Evolutionary conservation across 2,113 vertebrate species (phyloP), one percentile per base, ranked within the genome.

Genomic region (Butorides virescens): DNA sequence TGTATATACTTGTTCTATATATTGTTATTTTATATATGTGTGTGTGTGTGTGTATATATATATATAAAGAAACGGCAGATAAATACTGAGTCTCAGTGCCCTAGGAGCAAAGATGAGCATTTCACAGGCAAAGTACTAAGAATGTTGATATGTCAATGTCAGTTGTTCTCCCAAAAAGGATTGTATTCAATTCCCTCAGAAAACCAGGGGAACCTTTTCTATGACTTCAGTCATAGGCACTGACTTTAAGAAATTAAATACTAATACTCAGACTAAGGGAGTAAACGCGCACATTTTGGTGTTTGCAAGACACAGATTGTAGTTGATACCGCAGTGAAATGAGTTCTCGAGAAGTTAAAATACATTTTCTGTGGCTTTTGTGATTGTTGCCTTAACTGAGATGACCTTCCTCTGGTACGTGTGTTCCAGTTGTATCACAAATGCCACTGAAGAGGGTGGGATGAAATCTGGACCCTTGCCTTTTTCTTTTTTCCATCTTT

Each of bases 391-490:
- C 59, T 91, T 50, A 72, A 81, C 65, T 72, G 84, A 92, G 61
- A 46, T 67, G 67, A 87, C 89, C 72, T 88, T 95, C 50, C 53
- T 65, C 30, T 82, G 58, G 52, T 52, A 49, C 5, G 0, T 52
- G 83, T 85, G 66, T 84, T 92, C 62, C 82, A 72, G 71, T 12
- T 88, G 74, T 78, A 73, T 53, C 80, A 78, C 65, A 71, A 81
- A 87, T 90, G 87, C 84, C 53, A 74, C 8, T 85, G 70, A 65
- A 59, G 66, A 92, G 74, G 26, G 49, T 89, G 56, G 70, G 84
- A 86, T 90, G 81, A 92, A 94, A 92, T 91, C 89, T 82, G 49
- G 70, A 78, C 66, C 86, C 78, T 30, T 75, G 89, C 68, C 65
- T 95, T 89, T 94, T 83, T 34, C 25, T 90, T 77, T 88, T 70